phyloP scores from a whole-genome alignment of 2,113 vertebrate genomes.

The Colossoma macropomum region DNA sequence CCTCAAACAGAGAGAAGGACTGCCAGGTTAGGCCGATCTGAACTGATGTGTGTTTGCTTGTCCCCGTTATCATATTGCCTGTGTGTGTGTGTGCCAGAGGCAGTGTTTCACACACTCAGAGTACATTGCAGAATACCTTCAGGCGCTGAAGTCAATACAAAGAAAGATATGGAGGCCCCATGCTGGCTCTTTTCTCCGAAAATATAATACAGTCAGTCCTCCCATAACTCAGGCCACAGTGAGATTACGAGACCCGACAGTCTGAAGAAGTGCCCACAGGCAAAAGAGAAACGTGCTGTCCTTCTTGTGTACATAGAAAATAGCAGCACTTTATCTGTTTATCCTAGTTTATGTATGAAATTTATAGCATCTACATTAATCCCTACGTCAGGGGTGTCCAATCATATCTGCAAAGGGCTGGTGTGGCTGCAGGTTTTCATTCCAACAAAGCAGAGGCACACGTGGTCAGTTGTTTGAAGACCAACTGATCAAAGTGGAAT shows the following conservation, averaged over 20 bases:
- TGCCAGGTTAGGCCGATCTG: constrained; percentile 76
- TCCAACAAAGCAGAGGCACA: too few species aligned
- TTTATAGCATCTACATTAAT: too few species aligned
- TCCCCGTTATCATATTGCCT: neutral
- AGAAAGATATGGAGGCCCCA: neutral
- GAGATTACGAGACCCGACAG: neutral
- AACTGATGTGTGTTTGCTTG: constrained; percentile 58
- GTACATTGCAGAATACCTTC: neutral
- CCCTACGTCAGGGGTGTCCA: too few species aligned
- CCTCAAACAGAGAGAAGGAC: constrained; percentile 25
- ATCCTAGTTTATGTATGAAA: too few species aligned
- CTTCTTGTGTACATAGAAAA: neutral
- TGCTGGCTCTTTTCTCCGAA: neutral
- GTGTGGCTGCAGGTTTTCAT: too few species aligned
- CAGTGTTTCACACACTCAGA: neutral
- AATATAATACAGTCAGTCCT: neutral
- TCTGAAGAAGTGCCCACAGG: neutral
- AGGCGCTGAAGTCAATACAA: neutral
- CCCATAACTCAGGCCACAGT: neutral
- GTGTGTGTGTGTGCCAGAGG: neutral
- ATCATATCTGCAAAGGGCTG: too few species aligned
- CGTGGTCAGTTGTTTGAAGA: too few species aligned
- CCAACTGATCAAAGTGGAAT: too few species aligned
- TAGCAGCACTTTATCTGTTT: neutral
- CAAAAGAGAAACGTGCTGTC: neutral